These are phyloP conservation scores for Xanthia icteritia DNA, from an alignment of 2,888 invertebrate species.

Conservation along the genomic window DNA sequence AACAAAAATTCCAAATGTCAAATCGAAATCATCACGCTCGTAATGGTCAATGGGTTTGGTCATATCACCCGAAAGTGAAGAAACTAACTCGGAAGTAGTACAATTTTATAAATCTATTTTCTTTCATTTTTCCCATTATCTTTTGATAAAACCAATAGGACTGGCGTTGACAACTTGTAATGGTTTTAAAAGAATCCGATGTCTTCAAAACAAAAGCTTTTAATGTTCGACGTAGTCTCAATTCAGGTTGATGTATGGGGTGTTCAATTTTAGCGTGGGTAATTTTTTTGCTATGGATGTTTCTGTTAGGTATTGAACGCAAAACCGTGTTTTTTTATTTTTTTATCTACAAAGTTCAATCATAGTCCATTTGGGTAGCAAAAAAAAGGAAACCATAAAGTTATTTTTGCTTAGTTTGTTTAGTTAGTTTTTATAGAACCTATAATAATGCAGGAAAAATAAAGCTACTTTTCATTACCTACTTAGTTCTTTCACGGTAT, in stretches of 20 bases:
- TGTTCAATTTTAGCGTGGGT: not conserved
- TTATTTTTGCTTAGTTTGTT: too few relatives aligned
- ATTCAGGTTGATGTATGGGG: constrained; percentile 1
- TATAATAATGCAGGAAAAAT: too few relatives aligned
- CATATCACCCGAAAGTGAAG: constrained; percentile 11
- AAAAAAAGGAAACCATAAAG: not conserved
- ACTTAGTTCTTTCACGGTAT: too few relatives aligned
- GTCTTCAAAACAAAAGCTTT: constrained; percentile 50
- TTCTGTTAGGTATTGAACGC: not conserved
- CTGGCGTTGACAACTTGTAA: constrained; percentile 44
- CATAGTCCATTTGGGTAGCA: not conserved
- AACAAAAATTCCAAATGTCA: not conserved
- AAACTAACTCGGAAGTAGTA: constrained; percentile 16
- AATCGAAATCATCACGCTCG: not conserved
- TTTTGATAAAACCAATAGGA: constrained; percentile 35
- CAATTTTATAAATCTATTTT: constrained; percentile 16
- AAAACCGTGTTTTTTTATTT: not conserved
- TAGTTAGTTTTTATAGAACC: too few relatives aligned
- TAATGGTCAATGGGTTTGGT: not conserved
- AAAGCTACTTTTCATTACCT: too few relatives aligned
- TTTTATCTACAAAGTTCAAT: not conserved
- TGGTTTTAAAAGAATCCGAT: constrained; percentile 48
- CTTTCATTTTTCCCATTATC: constrained; percentile 14
- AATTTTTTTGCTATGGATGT: not conserved
- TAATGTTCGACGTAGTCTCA: constrained; percentile 25